phyloP scores from a whole-genome alignment of 35 echinoderm and acorn worm species.

The Apostichopus californicus region DNA sequence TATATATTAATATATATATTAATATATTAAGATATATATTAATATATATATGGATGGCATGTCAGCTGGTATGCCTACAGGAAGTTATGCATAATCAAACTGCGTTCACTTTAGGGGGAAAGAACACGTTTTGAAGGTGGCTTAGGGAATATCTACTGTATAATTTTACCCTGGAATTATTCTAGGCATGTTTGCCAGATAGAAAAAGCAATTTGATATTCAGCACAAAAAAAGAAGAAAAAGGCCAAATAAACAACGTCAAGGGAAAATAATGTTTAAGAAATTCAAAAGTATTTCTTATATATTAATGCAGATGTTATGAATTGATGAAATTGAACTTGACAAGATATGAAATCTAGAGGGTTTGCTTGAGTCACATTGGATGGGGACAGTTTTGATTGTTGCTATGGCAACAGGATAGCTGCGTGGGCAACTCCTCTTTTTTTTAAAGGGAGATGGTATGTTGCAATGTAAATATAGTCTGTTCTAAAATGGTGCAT shows the following conservation, averaged over 20 bases:
- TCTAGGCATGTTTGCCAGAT: conserved; percentile 20
- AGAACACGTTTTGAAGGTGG: neutral
- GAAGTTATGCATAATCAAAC: conserved; percentile 1
- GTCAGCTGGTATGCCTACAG: neutral
- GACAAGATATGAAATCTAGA: neutral
- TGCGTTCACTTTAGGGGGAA: neutral
- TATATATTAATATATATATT: no score
- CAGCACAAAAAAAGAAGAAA: neutral
- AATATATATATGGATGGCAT: neutral
- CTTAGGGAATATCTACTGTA: neutral
- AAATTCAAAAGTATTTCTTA: neutral
- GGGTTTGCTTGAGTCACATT: no score
- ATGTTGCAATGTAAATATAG: no score
- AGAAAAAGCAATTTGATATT: conserved; percentile 25
- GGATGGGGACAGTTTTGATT: no score
- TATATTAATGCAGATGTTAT: neutral
- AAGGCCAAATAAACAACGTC: no score
- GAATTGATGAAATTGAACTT: neutral
- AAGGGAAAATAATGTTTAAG: neutral
- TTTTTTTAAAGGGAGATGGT: no score
- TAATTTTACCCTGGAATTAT: neutral
- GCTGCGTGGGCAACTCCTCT: no score
- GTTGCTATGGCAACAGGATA: no score
- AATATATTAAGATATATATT: no score
- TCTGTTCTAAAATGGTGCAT: no score